Base-by-base conservation (phyloP, 1,140 invertebrate genomes). In the Chlorops oryzae region DNA sequence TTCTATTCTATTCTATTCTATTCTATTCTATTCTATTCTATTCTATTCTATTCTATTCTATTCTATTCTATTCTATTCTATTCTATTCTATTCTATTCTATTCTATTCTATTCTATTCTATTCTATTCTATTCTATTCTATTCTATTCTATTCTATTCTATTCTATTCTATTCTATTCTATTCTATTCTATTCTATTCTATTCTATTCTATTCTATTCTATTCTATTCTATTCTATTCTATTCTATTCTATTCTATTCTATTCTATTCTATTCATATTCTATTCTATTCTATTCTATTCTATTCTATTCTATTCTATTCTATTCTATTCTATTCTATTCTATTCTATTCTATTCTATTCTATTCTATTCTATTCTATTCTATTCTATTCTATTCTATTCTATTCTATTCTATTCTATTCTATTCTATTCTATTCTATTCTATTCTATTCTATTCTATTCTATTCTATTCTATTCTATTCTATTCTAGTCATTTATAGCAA, bases 231-330 rank as follows among this genome's bases (percentile, higher is more conserved):
- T 45, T 23, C 24, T 45, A 20, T 45, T 23, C 24, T 45, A 20
- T 45, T 23, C 24, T 45, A 20, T 45, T 23, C 24, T 45, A 20
- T 45, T 23, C 24, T 45, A 20, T 45, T 23, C 24, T 45, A 20
- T 45, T 23, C 24, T 45, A 20, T 45, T 23, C 24, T 45, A 20
- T 45, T 28, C 27, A 20, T 45, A 25, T 45, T 45, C 42, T 45
- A 45, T 45, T 45, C 42, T 45, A 25, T 45, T 45, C 42, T 45
- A 25, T 45, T 45, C 42, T 45, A 25, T 45, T 45, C 42, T 45
- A 25, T 45, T 45, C 42, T 45, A 45, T 45, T 45, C 42, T 45
- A 45, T 45, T 45, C 42, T 45, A 45, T 45, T 45, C 42, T 45
- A 45, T 45, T 45, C 42, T 45, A 25, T 45, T 45, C 42, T 45